Conservation (phyloP, 2,797 vertebrate species). For the Muscicapa comitata region DNA sequence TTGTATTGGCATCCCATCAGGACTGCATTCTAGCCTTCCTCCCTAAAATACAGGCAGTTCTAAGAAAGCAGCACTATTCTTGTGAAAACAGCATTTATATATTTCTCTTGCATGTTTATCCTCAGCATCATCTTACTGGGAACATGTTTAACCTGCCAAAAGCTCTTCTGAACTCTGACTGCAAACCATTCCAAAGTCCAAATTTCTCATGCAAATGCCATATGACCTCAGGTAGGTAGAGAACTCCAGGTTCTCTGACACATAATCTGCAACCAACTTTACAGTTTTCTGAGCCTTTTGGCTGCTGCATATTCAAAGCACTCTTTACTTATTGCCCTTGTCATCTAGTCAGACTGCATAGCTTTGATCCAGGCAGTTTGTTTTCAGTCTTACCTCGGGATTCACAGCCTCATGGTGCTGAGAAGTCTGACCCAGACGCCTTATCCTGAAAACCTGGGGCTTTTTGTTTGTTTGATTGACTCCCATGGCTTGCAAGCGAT, state of each 20-base stretch:
- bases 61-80: constrained; percentile 2
- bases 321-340: neutral
- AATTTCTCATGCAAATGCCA: neutral
- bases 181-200: neutral
- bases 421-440: constrained; percentile 5
- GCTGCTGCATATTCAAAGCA: neutral
- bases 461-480: constrained; percentile 28
- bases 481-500: neutral
- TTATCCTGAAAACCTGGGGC: constrained; percentile 3
- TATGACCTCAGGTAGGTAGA: neutral
- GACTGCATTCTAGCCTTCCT: neutral
- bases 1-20: neutral
- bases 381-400: constrained; percentile 36
- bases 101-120: neutral
- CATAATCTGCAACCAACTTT: fast-evolving
- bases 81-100: neutral
- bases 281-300: neutral
- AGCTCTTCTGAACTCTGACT: neutral
- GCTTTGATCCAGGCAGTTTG: neutral
- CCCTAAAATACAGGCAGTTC: constrained; percentile 1
- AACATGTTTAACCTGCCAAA: constrained; percentile 8
- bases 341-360: neutral
- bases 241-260: neutral
- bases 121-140: constrained; percentile 20
- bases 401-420: constrained; percentile 26